A percentile compares a stretch with the other conserved stretches of the same genome.
phyloP scores from a whole-genome alignment of 1,140 invertebrate genomes.

The Eubasilissa regina region DNA sequence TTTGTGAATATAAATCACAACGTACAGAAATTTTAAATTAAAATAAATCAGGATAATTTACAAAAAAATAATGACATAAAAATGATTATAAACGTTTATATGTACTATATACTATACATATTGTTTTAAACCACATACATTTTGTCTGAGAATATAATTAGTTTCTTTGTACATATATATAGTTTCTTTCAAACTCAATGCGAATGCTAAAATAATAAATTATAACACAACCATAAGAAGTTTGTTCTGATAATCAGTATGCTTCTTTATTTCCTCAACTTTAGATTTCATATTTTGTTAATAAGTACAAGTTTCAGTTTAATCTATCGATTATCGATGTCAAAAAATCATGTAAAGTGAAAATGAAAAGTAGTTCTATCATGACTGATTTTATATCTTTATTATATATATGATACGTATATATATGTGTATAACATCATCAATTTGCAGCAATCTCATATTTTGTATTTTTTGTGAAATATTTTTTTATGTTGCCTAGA shows the following conservation, averaged over 20 bases:
- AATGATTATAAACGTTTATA: too few relatives aligned
- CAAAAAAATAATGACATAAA: too few relatives aligned
- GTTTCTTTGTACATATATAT: too few relatives aligned
- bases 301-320: neutral
- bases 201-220: too few relatives aligned
- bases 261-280: neutral
- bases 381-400: conserved; percentile 50
- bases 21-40: too few relatives aligned
- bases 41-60: too few relatives aligned
- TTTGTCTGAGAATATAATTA: too few relatives aligned
- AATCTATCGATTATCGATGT: conserved; percentile 20
- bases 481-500: conserved; percentile 59
- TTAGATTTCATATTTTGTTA: neutral
- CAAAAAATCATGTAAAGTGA: conserved; percentile 17
- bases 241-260: conserved; percentile 28
- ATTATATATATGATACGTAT: conserved; percentile 36
- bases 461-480: conserved; percentile 55
- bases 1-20: neutral
- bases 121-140: too few relatives aligned
- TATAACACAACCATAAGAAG: neutral
- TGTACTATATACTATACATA: too few relatives aligned
- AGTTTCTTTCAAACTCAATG: too few relatives aligned
- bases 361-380: conserved; percentile 26
- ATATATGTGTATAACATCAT: conserved; percentile 32
- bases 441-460: conserved; percentile 42